A percentile compares a stretch with the other conserved stretches of the same genome.
Evolutionary conservation across 2,113 vertebrate species (phyloP).

Genomic region (Collichthys lucidus): DNA sequence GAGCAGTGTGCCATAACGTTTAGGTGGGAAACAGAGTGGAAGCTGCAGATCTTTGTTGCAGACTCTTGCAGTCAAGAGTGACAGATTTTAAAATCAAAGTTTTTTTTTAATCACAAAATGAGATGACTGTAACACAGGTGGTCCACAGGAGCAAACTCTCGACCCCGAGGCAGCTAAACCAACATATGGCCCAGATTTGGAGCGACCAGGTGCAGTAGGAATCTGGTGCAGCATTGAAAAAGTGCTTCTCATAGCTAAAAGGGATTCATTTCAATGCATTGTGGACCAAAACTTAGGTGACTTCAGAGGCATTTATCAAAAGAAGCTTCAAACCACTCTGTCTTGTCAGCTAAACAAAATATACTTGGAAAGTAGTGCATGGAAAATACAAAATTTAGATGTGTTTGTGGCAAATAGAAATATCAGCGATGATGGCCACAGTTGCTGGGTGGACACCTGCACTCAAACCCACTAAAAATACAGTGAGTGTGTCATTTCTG

Average conservation of each 20-base stretch:
- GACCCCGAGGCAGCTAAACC: constrained; percentile 39
- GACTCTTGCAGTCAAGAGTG: background rate
- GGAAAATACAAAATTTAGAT: background rate
- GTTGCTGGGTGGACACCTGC: background rate
- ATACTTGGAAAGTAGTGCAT: background rate
- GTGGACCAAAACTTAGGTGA: background rate
- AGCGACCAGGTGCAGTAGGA: constrained; percentile 32
- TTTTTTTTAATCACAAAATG: constrained; percentile 26
- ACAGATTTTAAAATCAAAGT: constrained; percentile 23
- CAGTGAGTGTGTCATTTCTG: background rate
- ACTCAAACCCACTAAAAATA: background rate
- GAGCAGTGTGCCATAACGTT: background rate
- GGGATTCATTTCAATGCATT: background rate
- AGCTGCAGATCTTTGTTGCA: constrained; percentile 4
- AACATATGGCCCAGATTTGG: constrained; percentile 27
- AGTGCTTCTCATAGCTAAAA: background rate
- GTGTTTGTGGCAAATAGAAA: background rate
- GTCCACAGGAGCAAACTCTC: background rate
- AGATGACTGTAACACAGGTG: constrained; percentile 23
- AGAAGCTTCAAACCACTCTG: background rate
- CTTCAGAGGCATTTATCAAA: background rate
- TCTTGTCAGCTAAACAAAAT: background rate
- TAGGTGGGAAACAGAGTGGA: constrained; percentile 31
- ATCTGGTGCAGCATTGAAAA: background rate
- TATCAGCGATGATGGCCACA: background rate